Conservation (phyloP, 2,888 invertebrate species). For the Dexiosoma caninum region DNA sequence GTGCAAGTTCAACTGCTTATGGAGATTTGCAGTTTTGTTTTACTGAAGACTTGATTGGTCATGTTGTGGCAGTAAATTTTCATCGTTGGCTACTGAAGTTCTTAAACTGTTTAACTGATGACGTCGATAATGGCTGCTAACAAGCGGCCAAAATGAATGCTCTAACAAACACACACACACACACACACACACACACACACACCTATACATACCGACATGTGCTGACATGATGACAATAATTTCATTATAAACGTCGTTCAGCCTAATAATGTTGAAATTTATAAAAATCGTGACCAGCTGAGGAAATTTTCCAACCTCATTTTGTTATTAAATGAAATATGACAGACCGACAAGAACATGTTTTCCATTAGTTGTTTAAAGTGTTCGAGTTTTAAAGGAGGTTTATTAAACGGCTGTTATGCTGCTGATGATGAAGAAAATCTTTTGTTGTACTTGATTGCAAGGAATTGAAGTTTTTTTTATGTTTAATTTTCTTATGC, state of each 20-base stretch:
- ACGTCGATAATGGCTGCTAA: constrained; percentile 9
- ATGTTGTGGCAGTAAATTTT: constrained; percentile 45
- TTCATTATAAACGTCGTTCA: constrained; percentile 37
- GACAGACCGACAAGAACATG: not conserved
- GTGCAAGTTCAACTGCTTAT: not conserved
- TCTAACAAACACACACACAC: no score
- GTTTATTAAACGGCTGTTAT: no score
- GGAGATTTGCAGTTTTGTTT: constrained; percentile 14
- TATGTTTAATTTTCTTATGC: no score
- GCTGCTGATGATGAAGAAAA: no score
- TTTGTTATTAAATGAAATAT: not conserved
- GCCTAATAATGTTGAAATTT: constrained; percentile 50
- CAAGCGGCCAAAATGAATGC: no score
- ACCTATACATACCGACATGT: not conserved
- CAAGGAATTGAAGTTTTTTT: no score
- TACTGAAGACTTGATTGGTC: constrained; percentile 3
- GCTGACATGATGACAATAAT: constrained; percentile 14
- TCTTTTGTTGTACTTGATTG: no score
- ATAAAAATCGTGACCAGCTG: constrained; percentile 46
- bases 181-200: no score
- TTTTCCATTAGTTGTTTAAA: no score
- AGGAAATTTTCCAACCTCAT: not conserved
- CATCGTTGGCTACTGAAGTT: constrained; percentile 7
- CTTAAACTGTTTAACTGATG: constrained; percentile 9
- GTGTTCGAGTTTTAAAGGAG: no score